These are phyloP conservation scores for Eulithis prunata DNA, from an alignment of 2,888 invertebrate genomes.

Conservation along the genomic window DNA sequence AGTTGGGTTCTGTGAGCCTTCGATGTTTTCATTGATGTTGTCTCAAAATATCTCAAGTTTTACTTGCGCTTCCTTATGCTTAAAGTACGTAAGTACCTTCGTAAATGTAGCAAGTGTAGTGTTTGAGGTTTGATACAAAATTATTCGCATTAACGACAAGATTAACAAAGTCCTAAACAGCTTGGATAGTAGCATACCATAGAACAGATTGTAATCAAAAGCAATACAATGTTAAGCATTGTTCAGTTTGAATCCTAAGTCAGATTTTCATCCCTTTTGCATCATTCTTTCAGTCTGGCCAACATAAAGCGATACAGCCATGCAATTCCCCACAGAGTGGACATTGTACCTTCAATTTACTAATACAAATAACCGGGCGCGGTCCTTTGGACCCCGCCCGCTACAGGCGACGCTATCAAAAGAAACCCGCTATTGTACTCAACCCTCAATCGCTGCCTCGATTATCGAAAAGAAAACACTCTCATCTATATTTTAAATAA, in stretches of 20 bases:
- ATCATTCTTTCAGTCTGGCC: constrained; percentile 36
- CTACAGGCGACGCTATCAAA: constrained; percentile 74
- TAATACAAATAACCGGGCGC: constrained; percentile 77
- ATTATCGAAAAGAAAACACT: constrained; percentile 84
- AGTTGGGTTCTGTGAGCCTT: constrained; percentile 29
- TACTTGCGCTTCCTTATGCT: not conserved
- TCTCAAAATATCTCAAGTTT: constrained; percentile 1
- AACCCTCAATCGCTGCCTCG: constrained; percentile 80
- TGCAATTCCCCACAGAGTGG: constrained; percentile 60
- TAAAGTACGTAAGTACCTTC: no score
- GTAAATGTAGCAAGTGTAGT: not conserved
- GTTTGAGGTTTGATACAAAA: no score
- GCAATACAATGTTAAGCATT: not conserved
- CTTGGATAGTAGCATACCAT: no score
- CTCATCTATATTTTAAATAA: constrained; percentile 84
- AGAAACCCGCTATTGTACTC: constrained; percentile 70
- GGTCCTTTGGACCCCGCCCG: constrained; percentile 64
- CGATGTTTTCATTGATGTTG: constrained; percentile 28
- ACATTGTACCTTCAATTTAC: constrained; percentile 79
- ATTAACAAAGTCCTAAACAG: no score
- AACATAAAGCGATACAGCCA: constrained; percentile 52
- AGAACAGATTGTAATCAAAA: not conserved
- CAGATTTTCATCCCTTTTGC: not conserved
- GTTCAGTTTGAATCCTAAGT: constrained; percentile 8
- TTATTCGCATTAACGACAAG: not conserved